Evolutionary conservation across 1,140 invertebrate species (phyloP).

Genomic region (Amyelois transitella): DNA sequence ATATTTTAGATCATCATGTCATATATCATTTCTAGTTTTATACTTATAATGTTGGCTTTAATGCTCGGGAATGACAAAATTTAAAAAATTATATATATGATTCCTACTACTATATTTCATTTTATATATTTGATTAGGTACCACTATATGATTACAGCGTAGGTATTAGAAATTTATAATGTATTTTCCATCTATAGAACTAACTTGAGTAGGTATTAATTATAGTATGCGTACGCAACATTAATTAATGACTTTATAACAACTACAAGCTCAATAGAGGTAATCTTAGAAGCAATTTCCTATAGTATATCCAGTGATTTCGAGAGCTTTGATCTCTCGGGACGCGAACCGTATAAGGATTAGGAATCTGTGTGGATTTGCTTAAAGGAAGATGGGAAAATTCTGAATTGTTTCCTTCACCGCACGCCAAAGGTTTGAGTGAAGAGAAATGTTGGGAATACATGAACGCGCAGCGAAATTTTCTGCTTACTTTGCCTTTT

Average conservation of each 20-base stretch:
- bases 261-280: neutral
- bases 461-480: slow-evolving; percentile 26
- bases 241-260: neutral
- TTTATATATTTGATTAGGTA: too few species aligned
- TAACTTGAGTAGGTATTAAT: too few species aligned
- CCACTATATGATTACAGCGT: too few species aligned
- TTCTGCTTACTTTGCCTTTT: slow-evolving; percentile 19
- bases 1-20: too few species aligned
- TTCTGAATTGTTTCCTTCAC: slow-evolving; percentile 58
- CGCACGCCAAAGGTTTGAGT: slow-evolving; percentile 32
- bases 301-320: slow-evolving; percentile 29
- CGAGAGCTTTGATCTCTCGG: slow-evolving; percentile 35
- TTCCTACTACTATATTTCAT: too few species aligned
- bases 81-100: too few species aligned
- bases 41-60: too few species aligned
- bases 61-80: too few species aligned
- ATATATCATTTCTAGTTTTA: too few species aligned
- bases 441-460: slow-evolving; percentile 32
- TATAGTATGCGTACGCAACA: too few species aligned
- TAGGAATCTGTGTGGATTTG: slow-evolving; percentile 61
- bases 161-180: too few species aligned
- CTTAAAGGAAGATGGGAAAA: slow-evolving; percentile 54
- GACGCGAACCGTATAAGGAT: slow-evolving; percentile 51
- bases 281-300: neutral
- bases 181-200: too few species aligned